Conservation (phyloP, 2,113 vertebrate species). For the Rhineura floridana region DNA sequence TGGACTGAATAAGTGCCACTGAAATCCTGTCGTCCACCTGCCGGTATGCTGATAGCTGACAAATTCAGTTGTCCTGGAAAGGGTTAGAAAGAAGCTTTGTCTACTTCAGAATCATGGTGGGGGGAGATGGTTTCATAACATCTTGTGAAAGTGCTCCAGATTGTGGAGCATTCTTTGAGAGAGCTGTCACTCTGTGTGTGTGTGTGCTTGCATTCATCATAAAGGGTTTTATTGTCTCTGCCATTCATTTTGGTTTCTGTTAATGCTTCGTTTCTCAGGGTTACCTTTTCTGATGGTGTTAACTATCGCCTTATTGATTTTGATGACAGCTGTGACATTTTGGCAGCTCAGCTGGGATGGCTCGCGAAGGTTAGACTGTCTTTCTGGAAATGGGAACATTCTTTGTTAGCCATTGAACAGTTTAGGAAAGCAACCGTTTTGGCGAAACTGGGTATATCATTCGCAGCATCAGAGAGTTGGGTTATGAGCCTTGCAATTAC, state of each 20-base stretch:
- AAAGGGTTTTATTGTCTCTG: background rate
- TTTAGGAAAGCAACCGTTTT: background rate
- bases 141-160: background rate
- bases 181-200: background rate
- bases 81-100: background rate
- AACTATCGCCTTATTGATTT: constrained; percentile 26
- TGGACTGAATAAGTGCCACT: background rate
- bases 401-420: background rate
- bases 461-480: background rate
- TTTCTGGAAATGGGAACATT: constrained; percentile 48
- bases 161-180: background rate
- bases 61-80: background rate
- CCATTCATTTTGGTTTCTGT: background rate
- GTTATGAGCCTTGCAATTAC: background rate
- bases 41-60: background rate
- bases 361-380: constrained; percentile 47
- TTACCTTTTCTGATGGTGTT: background rate
- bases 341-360: constrained; percentile 29
- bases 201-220: background rate
- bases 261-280: background rate
- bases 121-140: background rate
- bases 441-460: background rate
- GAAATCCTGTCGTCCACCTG: background rate
- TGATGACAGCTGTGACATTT: constrained; percentile 50
- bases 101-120: background rate